Conservation (phyloP, 2,888 invertebrate species). For the Opisthograptis luteolata region DNA sequence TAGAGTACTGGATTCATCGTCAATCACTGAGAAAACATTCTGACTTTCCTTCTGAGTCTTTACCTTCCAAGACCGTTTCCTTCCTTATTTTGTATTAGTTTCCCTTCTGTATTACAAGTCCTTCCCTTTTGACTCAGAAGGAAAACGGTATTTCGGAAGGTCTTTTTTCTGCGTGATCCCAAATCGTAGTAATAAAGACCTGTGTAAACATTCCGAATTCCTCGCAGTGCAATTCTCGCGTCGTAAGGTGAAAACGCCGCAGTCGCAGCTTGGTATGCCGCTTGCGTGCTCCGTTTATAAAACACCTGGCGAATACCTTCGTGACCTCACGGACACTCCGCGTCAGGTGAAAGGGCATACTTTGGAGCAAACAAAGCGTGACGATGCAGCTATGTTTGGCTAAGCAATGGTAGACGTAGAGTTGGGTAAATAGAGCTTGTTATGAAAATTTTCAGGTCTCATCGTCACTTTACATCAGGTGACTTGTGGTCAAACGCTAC, state of each 20-base stretch:
- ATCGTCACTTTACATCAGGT: too few relatives aligned
- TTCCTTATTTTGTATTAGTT: too few relatives aligned
- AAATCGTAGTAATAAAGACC: constrained; percentile 2
- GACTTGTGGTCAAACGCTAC: too few relatives aligned
- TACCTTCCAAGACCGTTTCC: too few relatives aligned
- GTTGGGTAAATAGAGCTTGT: background rate
- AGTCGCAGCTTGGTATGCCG: background rate
- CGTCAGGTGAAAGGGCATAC: constrained; percentile 25
- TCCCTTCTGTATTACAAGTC: too few relatives aligned
- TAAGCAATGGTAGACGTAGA: background rate
- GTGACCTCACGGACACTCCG: constrained; percentile 18
- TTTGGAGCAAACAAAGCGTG: constrained; percentile 14
- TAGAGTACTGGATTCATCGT: too few relatives aligned
- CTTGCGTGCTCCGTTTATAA: constrained; percentile 19
- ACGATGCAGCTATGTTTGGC: constrained; percentile 17
- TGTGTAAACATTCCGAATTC: constrained; percentile 19
- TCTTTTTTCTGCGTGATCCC: background rate
- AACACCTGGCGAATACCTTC: constrained; percentile 18
- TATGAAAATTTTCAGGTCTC: too few relatives aligned
- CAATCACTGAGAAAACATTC: too few relatives aligned
- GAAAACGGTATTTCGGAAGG: too few relatives aligned
- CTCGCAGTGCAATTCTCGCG: constrained; percentile 8
- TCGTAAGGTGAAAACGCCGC: constrained; percentile 16
- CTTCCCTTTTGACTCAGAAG: too few relatives aligned
- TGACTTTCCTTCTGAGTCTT: too few relatives aligned